These are phyloP conservation scores for Bos taurus DNA, from an alignment of 2,113 vertebrate species.

Conservation along the genomic window DNA sequence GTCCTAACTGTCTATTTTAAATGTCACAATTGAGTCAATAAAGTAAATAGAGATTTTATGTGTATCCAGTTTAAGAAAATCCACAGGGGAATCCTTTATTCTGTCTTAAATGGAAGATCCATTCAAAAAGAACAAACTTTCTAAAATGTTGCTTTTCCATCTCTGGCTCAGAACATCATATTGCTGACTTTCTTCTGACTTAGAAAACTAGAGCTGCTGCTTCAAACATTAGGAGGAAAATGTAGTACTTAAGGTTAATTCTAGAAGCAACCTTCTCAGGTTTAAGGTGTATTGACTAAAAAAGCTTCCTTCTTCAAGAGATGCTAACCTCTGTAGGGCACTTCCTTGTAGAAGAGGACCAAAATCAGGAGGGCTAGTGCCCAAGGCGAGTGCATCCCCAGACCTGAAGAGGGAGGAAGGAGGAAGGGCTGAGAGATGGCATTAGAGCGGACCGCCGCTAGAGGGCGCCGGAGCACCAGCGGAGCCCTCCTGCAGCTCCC, in stretches of 20 bases:
- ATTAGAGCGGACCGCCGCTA: conserved; percentile 42
- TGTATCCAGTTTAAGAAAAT: conserved; percentile 17
- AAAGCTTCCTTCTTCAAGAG: background rate
- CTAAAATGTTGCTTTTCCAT: background rate
- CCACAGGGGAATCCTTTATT: background rate
- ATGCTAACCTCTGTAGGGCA: background rate
- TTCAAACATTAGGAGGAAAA: background rate
- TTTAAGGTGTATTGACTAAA: background rate
- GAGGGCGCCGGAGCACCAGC: conserved; percentile 66
- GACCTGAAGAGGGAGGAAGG: background rate
- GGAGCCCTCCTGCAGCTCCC: background rate
- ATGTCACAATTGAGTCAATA: conserved; percentile 53
- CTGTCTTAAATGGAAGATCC: conserved; percentile 24
- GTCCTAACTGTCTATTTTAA: conserved; percentile 42
- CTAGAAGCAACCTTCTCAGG: background rate
- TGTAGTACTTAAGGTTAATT: background rate
- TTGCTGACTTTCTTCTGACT: background rate
- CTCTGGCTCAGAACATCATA: background rate
- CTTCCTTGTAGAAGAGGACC: background rate
- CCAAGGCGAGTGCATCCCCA: background rate
- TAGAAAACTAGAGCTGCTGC: background rate
- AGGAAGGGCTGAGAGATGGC: background rate
- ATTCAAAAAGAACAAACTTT: background rate
- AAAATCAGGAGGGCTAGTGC: background rate
- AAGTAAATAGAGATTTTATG: conserved; percentile 49